Conservation (phyloP, 2,113 vertebrate species). For the Crotalus horridus region DNA sequence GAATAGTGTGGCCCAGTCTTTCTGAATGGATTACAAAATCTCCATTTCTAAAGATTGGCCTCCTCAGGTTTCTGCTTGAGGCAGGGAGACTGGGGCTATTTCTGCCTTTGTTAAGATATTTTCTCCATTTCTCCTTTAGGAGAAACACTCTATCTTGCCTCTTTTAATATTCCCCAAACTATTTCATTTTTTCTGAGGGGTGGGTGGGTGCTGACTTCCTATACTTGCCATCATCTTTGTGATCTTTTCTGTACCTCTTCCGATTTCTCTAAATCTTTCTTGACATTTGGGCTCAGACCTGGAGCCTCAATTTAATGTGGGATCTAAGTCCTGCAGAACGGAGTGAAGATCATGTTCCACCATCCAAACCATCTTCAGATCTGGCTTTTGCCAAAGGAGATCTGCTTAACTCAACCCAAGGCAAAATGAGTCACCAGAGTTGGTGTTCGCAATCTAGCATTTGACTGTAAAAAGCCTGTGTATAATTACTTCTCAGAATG, state of each 20-base stretch:
- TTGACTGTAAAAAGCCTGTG: constrained; percentile 55
- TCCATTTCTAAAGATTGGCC: too few species aligned
- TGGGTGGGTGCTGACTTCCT: too few species aligned
- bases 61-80: too few species aligned
- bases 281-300: neutral
- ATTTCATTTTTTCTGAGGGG: too few species aligned
- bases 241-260: neutral
- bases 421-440: constrained; percentile 19
- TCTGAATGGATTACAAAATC: too few species aligned
- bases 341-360: constrained; percentile 28
- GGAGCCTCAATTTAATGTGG: neutral
- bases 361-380: constrained; percentile 53
- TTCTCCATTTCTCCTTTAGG: too few species aligned
- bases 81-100: too few species aligned
- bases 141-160: too few species aligned
- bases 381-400: constrained; percentile 54
- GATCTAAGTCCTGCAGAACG: constrained; percentile 43
- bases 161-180: too few species aligned
- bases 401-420: constrained; percentile 40
- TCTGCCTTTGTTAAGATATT: too few species aligned
- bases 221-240: neutral
- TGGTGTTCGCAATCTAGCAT: constrained; percentile 53
- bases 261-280: neutral
- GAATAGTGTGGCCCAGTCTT: too few species aligned
- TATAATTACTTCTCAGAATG: constrained; percentile 63